A percentile compares a stretch with the other conserved stretches of the same genome.
These are phyloP conservation scores for Microctenopoma stevenorrisi DNA, from an alignment of 2,797 vertebrate species.

Conservation along the genomic window DNA sequence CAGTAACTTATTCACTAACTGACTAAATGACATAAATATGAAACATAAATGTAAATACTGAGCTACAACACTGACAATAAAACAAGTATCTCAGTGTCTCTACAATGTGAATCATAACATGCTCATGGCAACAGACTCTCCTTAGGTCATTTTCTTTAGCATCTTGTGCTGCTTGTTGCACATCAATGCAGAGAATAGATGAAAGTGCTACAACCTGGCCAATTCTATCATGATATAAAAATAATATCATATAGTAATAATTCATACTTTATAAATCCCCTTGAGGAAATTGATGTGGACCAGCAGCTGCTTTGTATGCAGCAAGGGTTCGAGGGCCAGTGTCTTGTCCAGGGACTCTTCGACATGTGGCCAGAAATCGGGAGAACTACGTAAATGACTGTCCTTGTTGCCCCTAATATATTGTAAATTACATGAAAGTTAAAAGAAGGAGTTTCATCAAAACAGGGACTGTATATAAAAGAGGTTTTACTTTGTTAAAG, in stretches of 20 bases:
- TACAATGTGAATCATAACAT: slow-evolving; percentile 14
- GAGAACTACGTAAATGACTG: too few species aligned
- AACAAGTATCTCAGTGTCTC: slow-evolving; percentile 13
- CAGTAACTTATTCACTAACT: too few species aligned
- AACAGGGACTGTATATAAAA: background rate
- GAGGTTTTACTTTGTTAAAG: background rate
- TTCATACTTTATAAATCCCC: too few species aligned
- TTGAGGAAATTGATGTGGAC: too few species aligned
- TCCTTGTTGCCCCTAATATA: too few species aligned
- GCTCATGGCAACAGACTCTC: background rate
- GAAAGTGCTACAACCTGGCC: background rate
- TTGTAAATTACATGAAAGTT: background rate
- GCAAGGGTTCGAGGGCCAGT: too few species aligned
- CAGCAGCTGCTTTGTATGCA: too few species aligned
- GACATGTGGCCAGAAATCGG: too few species aligned
- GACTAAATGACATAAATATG: background rate
- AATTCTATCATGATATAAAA: background rate
- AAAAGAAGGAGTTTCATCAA: background rate
- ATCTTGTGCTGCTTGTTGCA: background rate
- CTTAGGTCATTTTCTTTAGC: background rate
- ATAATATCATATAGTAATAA: too few species aligned
- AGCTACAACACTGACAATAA: background rate
- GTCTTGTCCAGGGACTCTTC: too few species aligned
- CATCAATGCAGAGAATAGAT: slow-evolving; percentile 4
- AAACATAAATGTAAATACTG: background rate